Evolutionary conservation across 2,888 invertebrate species (phyloP), one percentile per base, ranked within the genome.

Genomic region (Caenorhabditis sp.): DNA sequence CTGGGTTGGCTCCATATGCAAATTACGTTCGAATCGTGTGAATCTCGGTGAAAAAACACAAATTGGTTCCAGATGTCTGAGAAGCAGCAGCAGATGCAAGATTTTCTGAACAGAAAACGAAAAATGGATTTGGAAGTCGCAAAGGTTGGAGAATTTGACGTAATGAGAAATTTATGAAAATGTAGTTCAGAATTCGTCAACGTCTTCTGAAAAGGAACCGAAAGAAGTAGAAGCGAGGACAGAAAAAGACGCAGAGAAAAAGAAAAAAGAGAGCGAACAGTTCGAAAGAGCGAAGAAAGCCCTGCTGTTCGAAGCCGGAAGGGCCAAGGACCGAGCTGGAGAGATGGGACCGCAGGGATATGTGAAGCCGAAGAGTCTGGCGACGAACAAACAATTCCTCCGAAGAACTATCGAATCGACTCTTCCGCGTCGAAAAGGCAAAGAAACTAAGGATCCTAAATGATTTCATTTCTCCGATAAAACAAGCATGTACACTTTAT

Each of bases 281-380:
- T 53, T 26, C 17, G 43, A 53, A 13, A 56, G 56, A 56, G 83
- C 84, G 2, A 77, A 68, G 27, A 68, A 82, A 37, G 77, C 72
- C 35, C 43, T 84, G 20, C 43, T 84, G 15, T 80, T 81, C 52
- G 84, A 84, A 24, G 78, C 80, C n/a, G 66, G 79, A 43, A 75
- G 82, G 17, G 79, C 76, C 2, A 78, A 80, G n/a, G 77, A 81
- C 20, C 70, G 84, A 27, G 82, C 82, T 0, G 77, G 80, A 13
- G 8, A 30, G 7, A 45, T 71, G 20, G 84, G 84, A 55, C 80
- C 84, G 13, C 83, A 85, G 50, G 85, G 85, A 68, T 85, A 83
- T 59, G 13, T 68, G 43, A 68, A 72, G 27, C 84, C 84, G 9
- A 74, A 61, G 17, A 81, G 81, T 35, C 59, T 83, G 52, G 56